A percentile compares a stretch with the other conserved stretches of the same genome.
These are phyloP conservation scores for Drosophila phalerata DNA, from an alignment of 2,888 invertebrate species.

Conservation along the genomic window DNA sequence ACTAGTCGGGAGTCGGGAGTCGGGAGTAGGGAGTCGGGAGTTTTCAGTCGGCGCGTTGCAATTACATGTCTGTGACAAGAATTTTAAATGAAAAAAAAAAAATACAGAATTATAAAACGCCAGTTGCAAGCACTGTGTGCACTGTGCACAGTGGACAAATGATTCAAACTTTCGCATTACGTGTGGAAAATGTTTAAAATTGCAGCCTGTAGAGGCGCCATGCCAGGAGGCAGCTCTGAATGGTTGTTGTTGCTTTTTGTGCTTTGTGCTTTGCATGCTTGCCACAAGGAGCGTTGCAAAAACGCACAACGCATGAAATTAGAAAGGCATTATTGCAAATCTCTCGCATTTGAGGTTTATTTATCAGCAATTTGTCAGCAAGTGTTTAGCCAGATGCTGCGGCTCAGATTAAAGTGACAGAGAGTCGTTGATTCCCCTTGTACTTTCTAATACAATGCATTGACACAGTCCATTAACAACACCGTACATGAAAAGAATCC, in stretches of 20 bases:
- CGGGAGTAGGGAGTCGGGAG: slow-evolving; percentile 22
- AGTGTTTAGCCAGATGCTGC: slow-evolving; percentile 73
- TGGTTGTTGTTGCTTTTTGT: slow-evolving; percentile 40
- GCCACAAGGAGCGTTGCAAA: slow-evolving; percentile 47
- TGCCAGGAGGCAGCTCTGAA: slow-evolving; percentile 12
- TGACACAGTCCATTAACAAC: slow-evolving; percentile 58
- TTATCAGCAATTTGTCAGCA: slow-evolving; percentile 81
- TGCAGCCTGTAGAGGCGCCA: slow-evolving; percentile 31
- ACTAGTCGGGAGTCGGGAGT: slow-evolving; percentile 20
- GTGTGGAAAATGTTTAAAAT: slow-evolving; percentile 78
- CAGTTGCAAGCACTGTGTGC: slow-evolving; percentile 40
- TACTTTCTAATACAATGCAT: slow-evolving; percentile 75
- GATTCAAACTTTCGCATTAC: slow-evolving; percentile 80
- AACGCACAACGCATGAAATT: slow-evolving; percentile 72
- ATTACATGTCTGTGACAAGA: slow-evolving; percentile 80
- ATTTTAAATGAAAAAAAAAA: slow-evolving; percentile 67
- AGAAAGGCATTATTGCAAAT: slow-evolving; percentile 80
- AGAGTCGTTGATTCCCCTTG: slow-evolving; percentile 24
- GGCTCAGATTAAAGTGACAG: slow-evolving; percentile 75
- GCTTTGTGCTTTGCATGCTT: slow-evolving; percentile 71
- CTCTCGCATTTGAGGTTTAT: slow-evolving; percentile 73
- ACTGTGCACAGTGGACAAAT: slow-evolving; percentile 75
- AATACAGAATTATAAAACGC: slow-evolving; percentile 44
- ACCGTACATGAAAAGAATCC: slow-evolving; percentile 30
- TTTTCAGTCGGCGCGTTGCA: slow-evolving; percentile 71